phyloP scores from a whole-genome alignment of 2,797 vertebrate species.

The Zalophus californianus region DNA sequence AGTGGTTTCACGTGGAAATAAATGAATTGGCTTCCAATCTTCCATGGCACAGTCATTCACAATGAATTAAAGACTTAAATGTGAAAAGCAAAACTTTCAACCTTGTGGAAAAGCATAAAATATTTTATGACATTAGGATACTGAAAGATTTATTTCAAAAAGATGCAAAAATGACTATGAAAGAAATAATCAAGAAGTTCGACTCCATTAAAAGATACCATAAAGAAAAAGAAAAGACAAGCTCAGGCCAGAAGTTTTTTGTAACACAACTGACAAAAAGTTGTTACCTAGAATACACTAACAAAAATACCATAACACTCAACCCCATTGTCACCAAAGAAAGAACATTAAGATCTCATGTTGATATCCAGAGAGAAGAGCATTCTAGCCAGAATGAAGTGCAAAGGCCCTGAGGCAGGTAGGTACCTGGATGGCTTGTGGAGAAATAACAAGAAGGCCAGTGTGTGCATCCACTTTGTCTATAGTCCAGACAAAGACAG shows the following conservation, averaged over 20 bases:
- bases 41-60: not conserved
- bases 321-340: not conserved
- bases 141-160: not conserved
- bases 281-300: not conserved
- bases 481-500: not conserved
- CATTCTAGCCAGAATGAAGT: not conserved
- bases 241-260: not conserved
- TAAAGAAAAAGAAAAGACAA: not conserved
- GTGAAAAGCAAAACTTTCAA: not conserved
- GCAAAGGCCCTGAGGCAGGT: not conserved
- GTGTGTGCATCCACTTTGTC: not conserved
- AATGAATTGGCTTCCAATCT: not conserved
- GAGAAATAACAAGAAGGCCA: not conserved
- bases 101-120: not conserved
- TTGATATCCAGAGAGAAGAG: not conserved
- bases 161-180: not conserved
- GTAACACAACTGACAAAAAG: not conserved
- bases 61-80: not conserved
- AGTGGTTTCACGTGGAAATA: rapidly evolving
- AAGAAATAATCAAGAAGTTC: not conserved
- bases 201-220: not conserved
- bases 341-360: not conserved
- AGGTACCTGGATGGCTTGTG: not conserved
- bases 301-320: not conserved
- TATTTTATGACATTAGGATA: not conserved